Evolutionary conservation across 1,140 invertebrate genomes (phyloP), one percentile per base, ranked within the genome.

Genomic region (Galleria mellonella): DNA sequence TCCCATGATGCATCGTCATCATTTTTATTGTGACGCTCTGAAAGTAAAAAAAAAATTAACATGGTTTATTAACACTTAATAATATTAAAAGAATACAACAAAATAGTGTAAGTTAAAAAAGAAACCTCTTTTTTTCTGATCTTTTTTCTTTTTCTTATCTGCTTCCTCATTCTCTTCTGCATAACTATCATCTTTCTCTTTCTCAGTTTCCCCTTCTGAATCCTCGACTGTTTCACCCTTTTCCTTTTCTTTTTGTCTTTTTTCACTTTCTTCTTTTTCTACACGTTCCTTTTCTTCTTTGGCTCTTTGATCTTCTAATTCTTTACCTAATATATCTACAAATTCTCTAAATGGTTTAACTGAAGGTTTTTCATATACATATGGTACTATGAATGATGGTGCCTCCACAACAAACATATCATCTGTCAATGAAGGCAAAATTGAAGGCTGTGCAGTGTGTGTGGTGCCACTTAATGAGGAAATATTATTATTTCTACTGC

Each of bases 321-420:
- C 89, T 47, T 90, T 89, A 32, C 90, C 91, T 39, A 93, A 81
- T 60, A 89, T 89, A 28, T 89, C 88, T 32, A 95, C 89, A 72
- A 93, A 94, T 52, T 93, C 90, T 72, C 92, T 94, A 35, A 96
- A 88, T 32, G 91, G 91, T 64, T 93, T 92, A 5, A 93, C 76
- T 0, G 94, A 93, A 3, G 94, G 93, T 76, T 96, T 95, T 81
- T 96, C 94, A 75, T 95, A 96, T n/a, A 97, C 94, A 77, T 96
- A 96, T 31, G 95, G 95, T 55, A 96, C 94, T 67, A 97, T 95
- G 67, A 97, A 96, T 9, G 94, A 96, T 2, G 95, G 95, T 13
- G 94, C 94, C 83, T 97, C 94, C 6, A 96, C 92, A 0, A 96
- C 94, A 81, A 93, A 96, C 92, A 96, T 96, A 61, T 96, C 94